Base-by-base conservation (phyloP, 2,113 vertebrate genomes). In the Xyliphius kryptos region DNA sequence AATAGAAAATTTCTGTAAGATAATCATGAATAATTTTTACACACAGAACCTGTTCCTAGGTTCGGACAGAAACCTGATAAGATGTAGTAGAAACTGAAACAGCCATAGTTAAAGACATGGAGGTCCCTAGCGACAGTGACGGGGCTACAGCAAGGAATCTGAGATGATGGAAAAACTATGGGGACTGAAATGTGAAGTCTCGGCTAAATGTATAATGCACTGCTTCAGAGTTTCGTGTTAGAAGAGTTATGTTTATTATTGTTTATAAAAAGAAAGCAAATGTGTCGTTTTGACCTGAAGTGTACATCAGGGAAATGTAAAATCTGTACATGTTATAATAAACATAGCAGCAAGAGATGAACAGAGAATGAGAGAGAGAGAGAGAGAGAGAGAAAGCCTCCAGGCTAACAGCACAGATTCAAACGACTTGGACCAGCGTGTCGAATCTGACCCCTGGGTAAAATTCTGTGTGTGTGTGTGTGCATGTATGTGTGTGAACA, bases 321-420 rank as follows among this genome's bases (percentile, higher is more conserved):
- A 50, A 68, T 63, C n/a, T 61, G 56, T 61, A 71, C 61, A 62
- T 61, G 9, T 32, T 15, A 26, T 32, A 53, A 53, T 26, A 40
- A 56, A 53, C 49, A 15, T 19, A 50, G 47, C n/a, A 26, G 44
- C 26, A 7, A 43, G 40, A 58, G 13, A 9, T 1, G 10, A 9
- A 26, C 21, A 47, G 21, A 16, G 22, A 20, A 15, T 17, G 41
- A 59, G 46, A 61, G 32, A 15, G 55, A 43, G 55, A 22, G 16
- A 61, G 26, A 38, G 36, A 44, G 19, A 12, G 19, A 22, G 38
- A 38, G 4, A 55, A 19, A 2, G 16, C 26, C 17, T 54, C 52
- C 52, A 54, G 26, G 32, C 5, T 5, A 54, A 54, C 26, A 54
- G n/a, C n/a, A 54, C 9, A 54, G n/a, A 37, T 55, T 16, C 22